Evolutionary conservation across 2,797 vertebrate genomes (phyloP).

Genomic region (Enteromius trimaculatus): DNA sequence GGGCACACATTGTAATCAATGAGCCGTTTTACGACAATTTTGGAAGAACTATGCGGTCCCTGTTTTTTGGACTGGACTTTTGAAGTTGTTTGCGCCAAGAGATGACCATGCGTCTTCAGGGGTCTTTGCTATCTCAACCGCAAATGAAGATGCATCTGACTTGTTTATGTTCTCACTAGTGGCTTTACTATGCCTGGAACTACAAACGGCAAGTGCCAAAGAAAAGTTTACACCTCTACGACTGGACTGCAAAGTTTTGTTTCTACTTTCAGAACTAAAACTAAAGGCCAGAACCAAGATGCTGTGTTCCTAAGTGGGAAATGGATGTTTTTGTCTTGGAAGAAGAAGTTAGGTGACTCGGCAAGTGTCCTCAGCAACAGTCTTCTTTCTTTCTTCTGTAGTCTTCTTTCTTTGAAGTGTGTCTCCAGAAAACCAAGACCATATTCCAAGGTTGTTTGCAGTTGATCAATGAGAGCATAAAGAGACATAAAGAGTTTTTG

Average conservation of each 20-base stretch:
- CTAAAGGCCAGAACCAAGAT: not conserved
- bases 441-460: slow-evolving; percentile 10
- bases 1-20: slow-evolving; percentile 47
- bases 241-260: slow-evolving; percentile 32
- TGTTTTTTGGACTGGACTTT: slow-evolving; percentile 38
- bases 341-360: slow-evolving; percentile 8
- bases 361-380: not conserved
- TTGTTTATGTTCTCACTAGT: slow-evolving; percentile 44
- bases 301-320: not conserved
- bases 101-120: slow-evolving; percentile 44
- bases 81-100: slow-evolving; percentile 48
- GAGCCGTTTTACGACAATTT: slow-evolving; percentile 45
- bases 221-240: slow-evolving; percentile 41
- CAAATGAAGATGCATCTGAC: slow-evolving; percentile 39
- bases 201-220: slow-evolving; percentile 36
- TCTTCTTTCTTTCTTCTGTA: slow-evolving; percentile 8
- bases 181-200: slow-evolving; percentile 47
- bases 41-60: slow-evolving; percentile 45
- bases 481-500: not conserved
- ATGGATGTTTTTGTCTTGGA: slow-evolving; percentile 12
- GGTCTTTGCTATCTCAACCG: slow-evolving; percentile 42
- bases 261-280: slow-evolving; percentile 34
- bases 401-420: slow-evolving; percentile 1
- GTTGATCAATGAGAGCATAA: not conserved
- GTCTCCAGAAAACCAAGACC: slow-evolving; percentile 31